Percentiles rank a stretch among this genome's conserved stretches.
These are phyloP conservation scores for Sisyra terminalis DNA, from an alignment of 2,888 invertebrate species.

Conservation along the genomic window DNA sequence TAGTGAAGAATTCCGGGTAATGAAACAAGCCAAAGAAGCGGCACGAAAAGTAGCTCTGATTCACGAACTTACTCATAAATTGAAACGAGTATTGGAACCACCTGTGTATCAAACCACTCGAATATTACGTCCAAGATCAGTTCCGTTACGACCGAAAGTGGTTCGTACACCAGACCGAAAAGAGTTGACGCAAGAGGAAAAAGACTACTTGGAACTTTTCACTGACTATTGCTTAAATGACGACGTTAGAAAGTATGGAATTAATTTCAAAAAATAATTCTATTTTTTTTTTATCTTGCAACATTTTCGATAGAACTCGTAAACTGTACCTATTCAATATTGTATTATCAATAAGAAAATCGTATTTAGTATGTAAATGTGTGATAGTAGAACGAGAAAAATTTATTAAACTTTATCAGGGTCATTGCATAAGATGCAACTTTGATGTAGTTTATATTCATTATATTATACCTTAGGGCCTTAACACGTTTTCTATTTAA, in stretches of 20 bases:
- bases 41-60: constrained; percentile 36
- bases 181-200: constrained; percentile 18
- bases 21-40: constrained; percentile 36
- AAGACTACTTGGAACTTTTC: constrained; percentile 20
- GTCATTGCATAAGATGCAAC: constrained; percentile 4
- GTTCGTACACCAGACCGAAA: constrained; percentile 16
- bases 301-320: background rate
- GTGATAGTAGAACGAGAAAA: constrained; percentile 3
- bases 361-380: constrained; percentile 1
- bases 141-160: constrained; percentile 16
- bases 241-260: background rate
- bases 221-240: constrained; percentile 18
- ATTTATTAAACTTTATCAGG: constrained; percentile 1
- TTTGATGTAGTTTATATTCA: no score
- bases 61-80: constrained; percentile 27
- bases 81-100: constrained; percentile 28
- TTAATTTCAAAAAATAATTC: background rate
- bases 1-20: constrained; percentile 30
- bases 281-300: background rate
- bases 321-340: background rate
- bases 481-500: no score
- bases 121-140: constrained; percentile 18
- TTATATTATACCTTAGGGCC: no score
- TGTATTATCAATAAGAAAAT: background rate
- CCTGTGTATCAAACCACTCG: constrained; percentile 13